Conservation (phyloP, 2,888 invertebrate species). For the Thumatha senex region DNA sequence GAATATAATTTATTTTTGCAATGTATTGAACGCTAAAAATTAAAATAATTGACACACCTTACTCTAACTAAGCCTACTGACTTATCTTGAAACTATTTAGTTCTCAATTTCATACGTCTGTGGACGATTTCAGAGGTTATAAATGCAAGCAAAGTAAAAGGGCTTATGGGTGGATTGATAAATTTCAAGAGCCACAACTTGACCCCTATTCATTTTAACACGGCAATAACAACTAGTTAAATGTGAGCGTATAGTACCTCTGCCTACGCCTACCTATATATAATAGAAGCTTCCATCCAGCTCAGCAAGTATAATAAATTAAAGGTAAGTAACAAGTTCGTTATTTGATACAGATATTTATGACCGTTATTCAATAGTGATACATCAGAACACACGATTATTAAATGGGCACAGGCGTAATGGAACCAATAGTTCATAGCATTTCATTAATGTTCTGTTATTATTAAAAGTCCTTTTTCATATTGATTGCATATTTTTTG, state of each 20-base stretch:
- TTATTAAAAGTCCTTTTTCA: constrained; percentile 26
- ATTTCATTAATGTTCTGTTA: constrained; percentile 31
- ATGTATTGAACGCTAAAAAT: constrained; percentile 5
- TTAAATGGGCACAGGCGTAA: constrained; percentile 27
- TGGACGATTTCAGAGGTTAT: too few species aligned
- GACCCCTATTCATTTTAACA: too few species aligned
- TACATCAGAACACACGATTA: constrained; percentile 31
- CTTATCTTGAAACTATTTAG: too few species aligned
- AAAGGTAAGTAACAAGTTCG: constrained; percentile 22
- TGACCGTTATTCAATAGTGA: constrained; percentile 25
- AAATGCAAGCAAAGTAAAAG: too few species aligned
- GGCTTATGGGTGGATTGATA: too few species aligned
- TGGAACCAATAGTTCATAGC: constrained; percentile 11
- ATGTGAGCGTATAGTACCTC: too few species aligned
- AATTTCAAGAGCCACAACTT: too few species aligned
- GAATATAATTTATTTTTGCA: too few species aligned
- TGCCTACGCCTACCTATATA: not conserved
- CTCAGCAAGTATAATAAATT: constrained; percentile 17
- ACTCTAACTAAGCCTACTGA: too few species aligned
- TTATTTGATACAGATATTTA: constrained; percentile 37
- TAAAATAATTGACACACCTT: too few species aligned
- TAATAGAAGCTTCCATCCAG: not conserved
- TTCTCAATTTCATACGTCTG: too few species aligned
- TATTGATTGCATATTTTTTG: not conserved
- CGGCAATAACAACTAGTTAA: too few species aligned